Percentiles rank a stretch among this genome's conserved stretches.
Evolutionary conservation across 2,113 vertebrate genomes (phyloP).

Genomic region (Scalopus aquaticus): DNA sequence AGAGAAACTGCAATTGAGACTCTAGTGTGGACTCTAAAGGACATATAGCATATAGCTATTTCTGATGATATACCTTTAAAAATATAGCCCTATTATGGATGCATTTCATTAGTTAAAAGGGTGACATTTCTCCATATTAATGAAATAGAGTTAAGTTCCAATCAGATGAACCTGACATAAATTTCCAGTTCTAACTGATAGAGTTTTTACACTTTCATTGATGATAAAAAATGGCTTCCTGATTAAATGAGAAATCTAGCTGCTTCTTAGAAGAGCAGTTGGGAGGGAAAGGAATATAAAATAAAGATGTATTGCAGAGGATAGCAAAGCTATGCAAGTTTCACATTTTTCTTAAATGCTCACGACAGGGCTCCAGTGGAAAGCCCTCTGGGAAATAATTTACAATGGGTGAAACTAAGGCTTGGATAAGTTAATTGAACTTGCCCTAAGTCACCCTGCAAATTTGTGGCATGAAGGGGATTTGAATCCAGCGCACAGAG

Average conservation of each 20-base stretch:
- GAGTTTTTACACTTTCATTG: constrained; percentile 80
- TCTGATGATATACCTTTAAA: constrained; percentile 73
- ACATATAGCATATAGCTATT: constrained; percentile 67
- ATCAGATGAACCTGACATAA: constrained; percentile 73
- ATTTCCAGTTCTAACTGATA: constrained; percentile 79
- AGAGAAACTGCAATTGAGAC: constrained; percentile 44
- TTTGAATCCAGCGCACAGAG: constrained; percentile 71
- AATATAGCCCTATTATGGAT: constrained; percentile 78
- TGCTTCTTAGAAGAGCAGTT: constrained; percentile 62
- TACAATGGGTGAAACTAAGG: constrained; percentile 38
- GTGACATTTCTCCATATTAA: constrained; percentile 80
- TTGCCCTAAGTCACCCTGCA: constrained; percentile 49
- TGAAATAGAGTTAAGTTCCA: constrained; percentile 80
- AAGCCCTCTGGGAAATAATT: constrained; percentile 57
- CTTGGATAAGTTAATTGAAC: constrained; percentile 58
- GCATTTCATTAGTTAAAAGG: constrained; percentile 80
- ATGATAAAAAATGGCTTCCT: constrained; percentile 76
- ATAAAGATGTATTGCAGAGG: constrained; percentile 56
- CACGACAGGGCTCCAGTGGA: constrained; percentile 23
- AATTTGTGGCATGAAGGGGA: constrained; percentile 55
- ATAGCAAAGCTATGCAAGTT: constrained; percentile 34
- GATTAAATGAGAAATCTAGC: constrained; percentile 68
- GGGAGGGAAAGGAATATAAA: constrained; percentile 51
- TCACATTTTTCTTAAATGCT: constrained; percentile 66
- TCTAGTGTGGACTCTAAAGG: constrained; percentile 53